Conservation (phyloP, 2,113 vertebrate genomes). For the Megalops atlanticus region DNA sequence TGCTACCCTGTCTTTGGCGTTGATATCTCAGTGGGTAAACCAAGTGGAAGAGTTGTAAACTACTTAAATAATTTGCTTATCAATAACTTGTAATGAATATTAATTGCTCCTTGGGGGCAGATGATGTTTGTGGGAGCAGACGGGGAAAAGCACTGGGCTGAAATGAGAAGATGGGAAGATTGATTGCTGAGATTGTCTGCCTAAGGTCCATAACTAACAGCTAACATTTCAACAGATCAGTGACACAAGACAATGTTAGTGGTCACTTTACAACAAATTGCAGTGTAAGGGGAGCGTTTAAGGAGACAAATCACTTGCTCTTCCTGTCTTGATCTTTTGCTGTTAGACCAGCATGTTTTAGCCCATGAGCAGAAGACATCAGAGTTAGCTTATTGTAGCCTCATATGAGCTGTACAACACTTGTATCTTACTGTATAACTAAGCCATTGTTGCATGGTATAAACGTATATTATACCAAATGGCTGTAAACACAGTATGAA, state of each 20-base stretch:
- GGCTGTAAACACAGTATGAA: neutral
- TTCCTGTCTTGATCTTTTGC: constrained; percentile 7
- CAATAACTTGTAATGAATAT: constrained; percentile 32
- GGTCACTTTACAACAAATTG: constrained; percentile 33
- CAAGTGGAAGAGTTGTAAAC: constrained; percentile 18
- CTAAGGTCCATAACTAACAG: constrained; percentile 20
- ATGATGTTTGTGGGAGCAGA: constrained; percentile 30
- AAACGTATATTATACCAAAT: neutral
- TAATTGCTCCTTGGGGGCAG: constrained; percentile 29
- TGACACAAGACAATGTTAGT: constrained; percentile 17
- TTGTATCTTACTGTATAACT: neutral
- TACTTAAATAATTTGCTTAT: constrained; percentile 36
- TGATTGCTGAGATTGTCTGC: constrained; percentile 16
- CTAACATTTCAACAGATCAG: constrained; percentile 31
- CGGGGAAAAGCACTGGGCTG: constrained; percentile 8
- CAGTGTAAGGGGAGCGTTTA: constrained; percentile 22
- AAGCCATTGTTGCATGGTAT: neutral
- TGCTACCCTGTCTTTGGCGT: constrained; percentile 6
- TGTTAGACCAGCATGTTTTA: neutral
- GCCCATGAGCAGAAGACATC: neutral
- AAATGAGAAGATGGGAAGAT: constrained; percentile 15
- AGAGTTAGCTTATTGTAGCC: constrained; percentile 2
- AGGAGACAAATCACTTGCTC: constrained; percentile 23
- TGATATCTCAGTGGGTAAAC: constrained; percentile 15
- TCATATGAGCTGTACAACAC: neutral